Evolutionary conservation across 2,113 vertebrate genomes (phyloP).

Genomic region (Haplochromis burtoni): DNA sequence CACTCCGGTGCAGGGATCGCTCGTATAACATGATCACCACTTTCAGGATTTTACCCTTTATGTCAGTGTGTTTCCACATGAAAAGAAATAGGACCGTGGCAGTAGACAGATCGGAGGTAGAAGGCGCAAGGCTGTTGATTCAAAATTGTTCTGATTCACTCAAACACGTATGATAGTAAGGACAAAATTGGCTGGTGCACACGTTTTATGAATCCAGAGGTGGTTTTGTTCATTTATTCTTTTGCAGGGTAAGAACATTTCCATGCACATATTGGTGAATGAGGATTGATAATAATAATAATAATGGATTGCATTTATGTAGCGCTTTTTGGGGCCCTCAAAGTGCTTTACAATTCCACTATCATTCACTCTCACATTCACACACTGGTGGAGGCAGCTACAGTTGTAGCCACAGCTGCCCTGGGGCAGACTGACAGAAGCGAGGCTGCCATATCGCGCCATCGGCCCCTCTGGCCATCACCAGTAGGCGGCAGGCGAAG

Average conservation of each 20-base stretch:
- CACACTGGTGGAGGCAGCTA: neutral
- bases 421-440: neutral
- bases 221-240: neutral
- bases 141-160: neutral
- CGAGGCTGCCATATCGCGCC: fast-evolving
- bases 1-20: neutral
- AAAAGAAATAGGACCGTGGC: neutral
- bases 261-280: neutral
- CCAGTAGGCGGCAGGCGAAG: neutral
- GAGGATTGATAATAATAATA: neutral
- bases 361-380: neutral
- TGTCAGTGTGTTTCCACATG: neutral
- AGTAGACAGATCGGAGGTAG: neutral
- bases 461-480: fast-evolving
- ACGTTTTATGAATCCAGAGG: neutral
- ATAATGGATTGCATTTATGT: neutral
- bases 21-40: neutral
- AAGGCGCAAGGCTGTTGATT: neutral
- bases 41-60: neutral
- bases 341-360: fast-evolving
- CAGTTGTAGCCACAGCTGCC: neutral
- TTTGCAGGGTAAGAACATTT: neutral
- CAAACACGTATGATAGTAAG: neutral
- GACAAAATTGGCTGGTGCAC: neutral
- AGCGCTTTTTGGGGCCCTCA: neutral